Evolutionary conservation across 1,140 invertebrate genomes (phyloP).

Genomic region (Drosophila lacteicornis): DNA sequence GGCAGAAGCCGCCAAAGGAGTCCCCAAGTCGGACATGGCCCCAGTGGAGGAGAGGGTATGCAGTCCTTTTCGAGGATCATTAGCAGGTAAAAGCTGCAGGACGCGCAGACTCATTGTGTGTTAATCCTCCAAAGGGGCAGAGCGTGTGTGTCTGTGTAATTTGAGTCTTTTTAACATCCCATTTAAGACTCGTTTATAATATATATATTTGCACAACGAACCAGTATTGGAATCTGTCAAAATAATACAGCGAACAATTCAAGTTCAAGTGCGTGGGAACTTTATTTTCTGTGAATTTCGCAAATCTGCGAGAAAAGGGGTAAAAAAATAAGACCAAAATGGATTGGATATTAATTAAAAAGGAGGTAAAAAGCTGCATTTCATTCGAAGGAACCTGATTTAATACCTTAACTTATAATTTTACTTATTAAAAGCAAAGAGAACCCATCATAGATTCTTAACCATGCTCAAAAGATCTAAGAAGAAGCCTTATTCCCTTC

Average conservation of each 20-base stretch:
- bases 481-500: not conserved
- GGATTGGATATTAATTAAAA: not conserved
- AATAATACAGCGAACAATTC: slow-evolving; percentile 64
- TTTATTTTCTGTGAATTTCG: slow-evolving; percentile 67
- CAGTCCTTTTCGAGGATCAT: slow-evolving; percentile 47
- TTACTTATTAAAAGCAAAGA: not conserved
- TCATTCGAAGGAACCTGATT: not conserved
- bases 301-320: not conserved
- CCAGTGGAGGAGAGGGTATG: slow-evolving; percentile 57
- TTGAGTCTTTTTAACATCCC: slow-evolving; percentile 58
- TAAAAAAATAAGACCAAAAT: not conserved
- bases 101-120: slow-evolving; percentile 49
- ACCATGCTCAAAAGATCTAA: not conserved
- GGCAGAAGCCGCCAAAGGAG: slow-evolving; percentile 38
- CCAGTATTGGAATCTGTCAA: slow-evolving; percentile 62
- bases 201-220: slow-evolving; percentile 12
- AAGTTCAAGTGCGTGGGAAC: slow-evolving; percentile 81
- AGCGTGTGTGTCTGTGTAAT: slow-evolving; percentile 61
- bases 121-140: slow-evolving; percentile 4
- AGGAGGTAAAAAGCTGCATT: not conserved
- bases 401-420: no score
- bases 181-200: slow-evolving; percentile 11
- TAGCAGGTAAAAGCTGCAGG: slow-evolving; percentile 68
- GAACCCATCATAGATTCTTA: not conserved
- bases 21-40: slow-evolving; percentile 56